Base-by-base conservation (phyloP, 2,888 invertebrate species). In the Ptychoptera contaminata region DNA sequence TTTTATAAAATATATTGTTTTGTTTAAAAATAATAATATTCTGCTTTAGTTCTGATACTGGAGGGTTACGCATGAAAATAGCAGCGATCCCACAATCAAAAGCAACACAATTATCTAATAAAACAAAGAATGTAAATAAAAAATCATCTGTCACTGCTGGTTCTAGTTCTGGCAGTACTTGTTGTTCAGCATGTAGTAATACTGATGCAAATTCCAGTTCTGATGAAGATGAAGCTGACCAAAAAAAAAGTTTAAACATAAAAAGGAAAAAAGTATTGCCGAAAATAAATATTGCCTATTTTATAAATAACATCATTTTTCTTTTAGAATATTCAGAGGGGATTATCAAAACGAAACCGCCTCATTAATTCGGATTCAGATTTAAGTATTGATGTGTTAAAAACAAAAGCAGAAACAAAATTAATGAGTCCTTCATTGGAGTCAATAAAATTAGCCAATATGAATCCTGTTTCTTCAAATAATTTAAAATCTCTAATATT, bases 61-160 rank as follows among this genome's bases (percentile, higher is more conserved):
- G 58, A 53, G 62, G 65, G 34, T 54, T 65, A 32, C 59, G 66
- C 41, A 65, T 65, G 64, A 65, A 58, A 58, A 65, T 65, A 46
- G 63, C 66, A 11, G 65, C 64, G 12, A 62, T 65, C 47, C 56
- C 60, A 11, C 56, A 58, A 14, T 23, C 23, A 23, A 23, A 23
- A 23, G 23, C 23, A 23, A 23, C n/a, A n/a, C n/a, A 49, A 45
- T 42, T 48, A 48, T 8, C 16, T 37, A 36, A 2, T 40, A 48
- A 23, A 30, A 16, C n/a, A 43, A 42, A 38, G 36, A 35, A 43
- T 47, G 43, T 45, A 35, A 36, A 9, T 50, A 52, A 34, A 54
- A 52, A 44, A 49, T 43, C 10, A 45, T 51, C 16, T 45, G 49
- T 2, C 50, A 54, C 29, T 29, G 42, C 16, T 37, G 38, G 37